Conservation (phyloP, 2,888 invertebrate species). For the Pristionchus maxplancki region DNA sequence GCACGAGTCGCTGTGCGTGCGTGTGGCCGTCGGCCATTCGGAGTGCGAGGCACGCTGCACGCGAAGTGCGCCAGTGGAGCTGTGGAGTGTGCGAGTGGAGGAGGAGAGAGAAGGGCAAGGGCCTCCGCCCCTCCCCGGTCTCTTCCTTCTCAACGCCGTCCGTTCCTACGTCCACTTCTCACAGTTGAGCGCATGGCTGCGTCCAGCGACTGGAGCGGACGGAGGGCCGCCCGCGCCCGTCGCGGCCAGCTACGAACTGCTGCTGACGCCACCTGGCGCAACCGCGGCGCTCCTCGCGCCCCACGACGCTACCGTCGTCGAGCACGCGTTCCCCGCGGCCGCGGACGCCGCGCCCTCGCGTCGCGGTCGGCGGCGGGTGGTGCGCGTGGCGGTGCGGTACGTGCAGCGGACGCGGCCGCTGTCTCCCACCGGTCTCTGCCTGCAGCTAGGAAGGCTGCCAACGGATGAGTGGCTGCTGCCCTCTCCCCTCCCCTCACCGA, state of each 20-base stretch:
- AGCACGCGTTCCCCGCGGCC: constrained; percentile 42
- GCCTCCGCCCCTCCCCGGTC: constrained; percentile 62
- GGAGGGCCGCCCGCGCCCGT: constrained; percentile 78
- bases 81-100: constrained; percentile 32
- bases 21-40: constrained; percentile 42
- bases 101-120: not conserved
- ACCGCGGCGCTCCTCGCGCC: not conserved
- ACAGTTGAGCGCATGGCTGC: constrained; percentile 93
- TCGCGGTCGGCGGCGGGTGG: not conserved
- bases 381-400: constrained; percentile 44
- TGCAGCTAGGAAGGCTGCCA: constrained; percentile 30
- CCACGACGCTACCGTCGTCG: not conserved
- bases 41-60: constrained; percentile 40
- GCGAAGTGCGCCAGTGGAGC: constrained; percentile 21
- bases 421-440: constrained; percentile 17
- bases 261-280: not conserved
- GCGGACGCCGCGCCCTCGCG: not conserved
- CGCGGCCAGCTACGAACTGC: constrained; percentile 59
- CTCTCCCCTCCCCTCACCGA: constrained; percentile 45
- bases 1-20: not conserved
- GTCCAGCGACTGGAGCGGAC: constrained; percentile 74
- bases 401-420: constrained; percentile 21
- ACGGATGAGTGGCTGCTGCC: constrained; percentile 49
- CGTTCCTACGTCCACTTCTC: constrained; percentile 96
- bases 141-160: constrained; percentile 91